Percentiles rank a stretch among this genome's conserved stretches.
Evolutionary conservation across 2,797 vertebrate species (phyloP).

Genomic region (Gymnoscopelus braueri): DNA sequence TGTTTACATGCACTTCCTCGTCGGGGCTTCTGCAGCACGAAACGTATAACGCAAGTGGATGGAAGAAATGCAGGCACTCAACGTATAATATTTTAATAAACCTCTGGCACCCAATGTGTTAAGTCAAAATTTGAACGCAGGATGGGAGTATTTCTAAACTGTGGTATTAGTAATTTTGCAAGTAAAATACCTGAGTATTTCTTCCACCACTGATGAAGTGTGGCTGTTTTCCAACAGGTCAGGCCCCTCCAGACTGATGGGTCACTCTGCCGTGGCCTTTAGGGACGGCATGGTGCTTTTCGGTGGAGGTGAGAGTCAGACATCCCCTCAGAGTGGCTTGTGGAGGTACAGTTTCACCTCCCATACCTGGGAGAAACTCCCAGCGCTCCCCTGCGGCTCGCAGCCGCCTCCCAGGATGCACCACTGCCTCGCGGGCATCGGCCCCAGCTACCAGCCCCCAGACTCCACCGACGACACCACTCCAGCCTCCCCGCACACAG

Average conservation of each 20-base stretch:
- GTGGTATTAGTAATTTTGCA: no score
- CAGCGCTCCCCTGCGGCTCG: conserved; percentile 51
- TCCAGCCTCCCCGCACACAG: conserved; percentile 4
- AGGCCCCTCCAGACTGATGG: conserved; percentile 84
- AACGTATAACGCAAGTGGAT: no score
- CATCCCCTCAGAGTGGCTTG: conserved; percentile 70
- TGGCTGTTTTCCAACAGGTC: conserved; percentile 73
- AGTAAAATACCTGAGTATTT: neutral
- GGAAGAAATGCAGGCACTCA: no score
- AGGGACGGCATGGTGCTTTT: conserved; percentile 86
- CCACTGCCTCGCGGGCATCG: conserved; percentile 84
- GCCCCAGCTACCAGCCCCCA: conserved; percentile 70
- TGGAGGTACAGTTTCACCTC: conserved; percentile 84
- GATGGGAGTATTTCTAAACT: no score
- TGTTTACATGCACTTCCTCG: no score
- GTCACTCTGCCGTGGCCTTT: conserved; percentile 84
- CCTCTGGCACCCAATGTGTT: no score
- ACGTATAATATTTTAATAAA: no score
- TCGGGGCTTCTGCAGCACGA: no score
- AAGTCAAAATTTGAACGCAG: no score
- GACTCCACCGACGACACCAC: neutral
- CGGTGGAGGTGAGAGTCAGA: conserved; percentile 82
- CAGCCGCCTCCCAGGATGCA: conserved; percentile 79
- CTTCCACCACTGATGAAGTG: neutral
- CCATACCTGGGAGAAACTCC: conserved; percentile 80